Evolutionary conservation across 2,113 vertebrate species (phyloP), one percentile per base, ranked within the genome.

Genomic region (Dipodomys ordii): DNA sequence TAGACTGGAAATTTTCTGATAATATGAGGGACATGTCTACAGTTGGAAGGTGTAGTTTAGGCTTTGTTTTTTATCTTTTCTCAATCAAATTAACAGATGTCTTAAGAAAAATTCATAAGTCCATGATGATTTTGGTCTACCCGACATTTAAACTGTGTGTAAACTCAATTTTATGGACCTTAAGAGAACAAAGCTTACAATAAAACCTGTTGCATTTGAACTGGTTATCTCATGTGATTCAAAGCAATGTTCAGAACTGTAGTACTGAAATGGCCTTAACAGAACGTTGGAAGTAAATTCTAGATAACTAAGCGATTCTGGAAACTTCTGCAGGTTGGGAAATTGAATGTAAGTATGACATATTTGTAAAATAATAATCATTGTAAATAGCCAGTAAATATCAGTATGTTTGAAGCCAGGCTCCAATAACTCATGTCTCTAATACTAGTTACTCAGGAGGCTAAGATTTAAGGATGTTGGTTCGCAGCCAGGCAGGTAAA

Each of bases 321-420:
- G 19, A 15, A 23, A 77, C 16, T 87, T 77, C 8, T 53, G 18
- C 32, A 15, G 53, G 12, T 57, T 87, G 83, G 46, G 7, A 69
- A 60, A 15, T n/a, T 89, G 65, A 16, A 65, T 30, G 8, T 87
- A 89, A 73, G 68, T 83, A n/a, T 25, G 73, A 8, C 77, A 83
- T 80, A 76, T 82, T 89, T 89, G 57, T 71, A 15, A 95, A 85
- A 79, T 67, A 22, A 30, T 96, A 18, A 39, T 94, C n/a, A 88
- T 92, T 91, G 23, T 78, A 79, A 79, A 84, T 88, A 68, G 3
- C 18, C 39, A 57, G 79, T 23, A 88, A 64, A 84, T 84, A 23
- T 28, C 53, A 57, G 53, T 57, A 49, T 49, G 53, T 13, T 57
- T 57, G 53, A 57, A 57, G 53, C 15, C 53, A 57, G 53, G 53